phyloP scores from a whole-genome alignment of 2,888 invertebrate genomes.

The Pelosia muscerda region DNA sequence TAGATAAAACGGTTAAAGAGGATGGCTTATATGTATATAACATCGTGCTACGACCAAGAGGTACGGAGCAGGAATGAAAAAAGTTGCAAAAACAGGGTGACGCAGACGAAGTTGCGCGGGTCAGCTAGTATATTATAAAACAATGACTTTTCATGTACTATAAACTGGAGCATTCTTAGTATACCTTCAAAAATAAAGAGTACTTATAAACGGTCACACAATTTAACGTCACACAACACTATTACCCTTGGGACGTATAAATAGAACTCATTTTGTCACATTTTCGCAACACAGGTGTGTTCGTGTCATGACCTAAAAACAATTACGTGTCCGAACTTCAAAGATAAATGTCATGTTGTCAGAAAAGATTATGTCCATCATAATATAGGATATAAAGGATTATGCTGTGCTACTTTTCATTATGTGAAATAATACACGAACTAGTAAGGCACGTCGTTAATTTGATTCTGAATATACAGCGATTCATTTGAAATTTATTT shows the following conservation, averaged over 20 bases:
- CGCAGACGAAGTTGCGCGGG: too few species aligned
- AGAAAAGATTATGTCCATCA: slow-evolving; percentile 3
- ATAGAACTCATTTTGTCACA: slow-evolving; percentile 22
- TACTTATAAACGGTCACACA: slow-evolving; percentile 7
- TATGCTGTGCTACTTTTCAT: background rate
- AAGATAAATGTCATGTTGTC: slow-evolving; percentile 37
- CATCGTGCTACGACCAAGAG: too few species aligned
- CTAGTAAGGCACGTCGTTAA: too few species aligned
- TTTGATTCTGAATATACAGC: too few species aligned
- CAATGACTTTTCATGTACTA: background rate
- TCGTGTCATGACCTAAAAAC: slow-evolving; percentile 44
- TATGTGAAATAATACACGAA: too few species aligned
- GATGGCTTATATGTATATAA: too few species aligned
- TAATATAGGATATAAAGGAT: background rate
- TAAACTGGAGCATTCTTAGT: background rate
- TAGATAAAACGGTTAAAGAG: too few species aligned
- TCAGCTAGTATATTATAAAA: background rate
- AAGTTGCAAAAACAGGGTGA: too few species aligned
- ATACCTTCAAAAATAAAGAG: slow-evolving; percentile 6
- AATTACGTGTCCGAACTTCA: slow-evolving; percentile 41
- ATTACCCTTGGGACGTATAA: slow-evolving; percentile 16
- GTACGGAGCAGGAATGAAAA: too few species aligned
- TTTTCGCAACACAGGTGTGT: slow-evolving; percentile 27
- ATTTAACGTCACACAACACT: slow-evolving; percentile 13
- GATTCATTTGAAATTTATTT: too few species aligned